Evolutionary conservation across 2,113 vertebrate species (phyloP), one percentile per base, ranked within the genome.

Genomic region (Phylloscopus whistleri): DNA sequence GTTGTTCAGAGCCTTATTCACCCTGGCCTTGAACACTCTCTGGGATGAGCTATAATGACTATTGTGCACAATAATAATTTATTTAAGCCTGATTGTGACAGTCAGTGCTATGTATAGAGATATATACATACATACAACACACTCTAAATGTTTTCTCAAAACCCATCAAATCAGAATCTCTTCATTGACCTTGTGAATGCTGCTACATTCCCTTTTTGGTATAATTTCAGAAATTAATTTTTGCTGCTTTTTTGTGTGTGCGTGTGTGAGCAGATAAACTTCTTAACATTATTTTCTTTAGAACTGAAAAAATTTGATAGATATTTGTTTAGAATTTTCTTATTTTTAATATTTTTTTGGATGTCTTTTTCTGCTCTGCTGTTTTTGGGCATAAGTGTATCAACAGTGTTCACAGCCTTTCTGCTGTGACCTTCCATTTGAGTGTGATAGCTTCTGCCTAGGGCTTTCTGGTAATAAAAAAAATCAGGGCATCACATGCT

Each of bases 71-170:
- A 75, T 67, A 70, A 27, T 66, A 49, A 43, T 62, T 58, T 53
- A 37, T 51, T 63, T 82, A 43, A 80, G 10, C 31, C 27, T 70
- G 60, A 41, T 84, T 28, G 18, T 84, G 49, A 22, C 11, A 52
- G 27, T 84, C 39, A 81, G 11, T 82, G 11, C 24, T 37, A 3
- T 37, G 11, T 78, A 8, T 83, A 39, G 27, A 64, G 35, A 24
- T 23, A 18, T 4, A n/a, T 41, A 15, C 5, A 16, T 48, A 11
- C 0, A 0, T 60, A 28, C 11, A 62, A 28, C 3, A 7, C 17
- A 60, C 82, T 63, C 44, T 46, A 31, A 86, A 58, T 74, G 46
- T 39, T 80, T 49, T 66, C 67, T 85, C 9, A 30, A 68, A 73
- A 58, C 30, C 15, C 6, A 13, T 59, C 30, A 81, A 37, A 56